Evolutionary conservation across 2,888 invertebrate species (phyloP), one percentile per base, ranked within the genome.

Genomic region (Periphyllus acericola): DNA sequence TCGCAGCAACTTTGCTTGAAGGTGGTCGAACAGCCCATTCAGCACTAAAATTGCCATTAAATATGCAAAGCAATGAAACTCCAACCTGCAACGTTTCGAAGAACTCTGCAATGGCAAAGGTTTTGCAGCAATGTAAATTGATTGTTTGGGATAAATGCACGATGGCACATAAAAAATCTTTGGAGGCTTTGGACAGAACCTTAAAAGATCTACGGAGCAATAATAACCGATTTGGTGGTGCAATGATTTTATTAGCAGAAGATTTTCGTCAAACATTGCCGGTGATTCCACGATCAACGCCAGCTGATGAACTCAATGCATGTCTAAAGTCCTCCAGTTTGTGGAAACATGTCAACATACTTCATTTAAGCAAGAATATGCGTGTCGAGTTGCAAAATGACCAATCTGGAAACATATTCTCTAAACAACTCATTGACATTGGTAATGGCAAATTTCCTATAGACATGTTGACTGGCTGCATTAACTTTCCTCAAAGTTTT

Each of bases 91-190:
- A n/a, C n/a, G n/a, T n/a, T n/a, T n/a, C n/a, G n/a, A n/a, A n/a
- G n/a, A n/a, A n/a, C n/a, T n/a, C n/a, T n/a, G n/a, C n/a, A n/a
- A n/a, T n/a, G n/a, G n/a, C n/a, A n/a, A n/a, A n/a, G n/a, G n/a
- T n/a, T n/a, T n/a, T n/a, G n/a, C 89, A 90, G 87, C 78, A 90
- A 88, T 89, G 90, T 75, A 90, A 89, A 90, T 68, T 79, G 40
- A 89, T 90, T 81, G 89, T 91, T n/a, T 91, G 90, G 90, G 90
- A 91, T 89, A 90, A 91, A 86, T 90, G 91, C 89, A 91, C 91
- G 14, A 92, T 92, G 92, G 89, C 91, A 8, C 91, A 91, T 88
- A 91, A 91, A 89, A 89, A 89, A 85, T 87, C 90, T 36, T 83
- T 91, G 19, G 91, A 92, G 88, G 91, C 92, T 68, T 83, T 88